These are phyloP conservation scores for Sebastes flavidus DNA, from an alignment of 2,797 vertebrate genomes.

Conservation along the genomic window DNA sequence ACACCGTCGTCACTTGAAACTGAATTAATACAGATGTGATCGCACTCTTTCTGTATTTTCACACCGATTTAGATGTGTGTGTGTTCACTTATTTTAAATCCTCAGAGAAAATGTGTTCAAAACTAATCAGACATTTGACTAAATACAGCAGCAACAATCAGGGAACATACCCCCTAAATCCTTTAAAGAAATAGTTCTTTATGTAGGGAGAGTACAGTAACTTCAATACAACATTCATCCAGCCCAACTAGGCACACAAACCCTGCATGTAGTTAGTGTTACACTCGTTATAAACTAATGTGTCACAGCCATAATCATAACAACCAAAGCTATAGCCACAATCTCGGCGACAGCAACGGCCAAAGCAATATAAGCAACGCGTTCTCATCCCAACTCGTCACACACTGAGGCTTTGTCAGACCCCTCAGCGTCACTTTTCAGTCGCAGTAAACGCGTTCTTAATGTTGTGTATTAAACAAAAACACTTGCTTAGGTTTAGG, in stretches of 20 bases:
- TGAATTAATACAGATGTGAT: conserved; percentile 2
- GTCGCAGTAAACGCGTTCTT: no score
- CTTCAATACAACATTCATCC: neutral
- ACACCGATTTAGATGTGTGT: neutral
- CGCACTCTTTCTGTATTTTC: neutral
- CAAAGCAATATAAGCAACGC: neutral
- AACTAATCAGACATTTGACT: neutral
- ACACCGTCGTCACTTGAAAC: neutral
- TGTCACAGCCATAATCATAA: neutral
- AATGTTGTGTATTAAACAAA: no score
- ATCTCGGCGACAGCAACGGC: neutral
- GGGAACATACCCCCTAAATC: neutral
- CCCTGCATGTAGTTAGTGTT: neutral
- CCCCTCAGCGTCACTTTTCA: no score
- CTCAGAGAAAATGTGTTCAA: neutral
- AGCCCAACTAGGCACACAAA: neutral
- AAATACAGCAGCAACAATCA: neutral
- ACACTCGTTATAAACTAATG: neutral
- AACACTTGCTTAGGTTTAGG: no score
- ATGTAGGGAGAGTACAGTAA: neutral
- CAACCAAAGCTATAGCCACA: neutral
- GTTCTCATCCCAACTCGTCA: no score
- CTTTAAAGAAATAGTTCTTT: neutral
- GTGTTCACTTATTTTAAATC: neutral
- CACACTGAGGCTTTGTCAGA: no score